phyloP scores from a whole-genome alignment of 2,888 invertebrate species.

The Bombylius discolor region DNA sequence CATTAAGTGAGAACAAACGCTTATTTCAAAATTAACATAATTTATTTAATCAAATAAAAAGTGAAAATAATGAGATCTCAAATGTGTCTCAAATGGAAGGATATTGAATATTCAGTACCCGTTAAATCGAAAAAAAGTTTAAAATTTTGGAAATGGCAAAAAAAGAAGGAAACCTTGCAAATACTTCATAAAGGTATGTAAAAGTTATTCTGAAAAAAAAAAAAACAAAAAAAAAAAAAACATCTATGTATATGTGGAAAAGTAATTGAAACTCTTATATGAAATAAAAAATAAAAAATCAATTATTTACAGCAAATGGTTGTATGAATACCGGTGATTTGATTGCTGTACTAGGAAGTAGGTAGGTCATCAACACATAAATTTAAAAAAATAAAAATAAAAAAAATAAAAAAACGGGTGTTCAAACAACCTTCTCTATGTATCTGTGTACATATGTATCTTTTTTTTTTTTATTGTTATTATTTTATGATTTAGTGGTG shows the following conservation, averaged over 20 bases:
- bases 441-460: background rate
- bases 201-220: too few species aligned
- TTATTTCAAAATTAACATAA: too few species aligned
- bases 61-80: background rate
- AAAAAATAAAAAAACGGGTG: background rate
- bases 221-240: too few species aligned
- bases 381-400: background rate
- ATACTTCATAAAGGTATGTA: conserved; percentile 1
- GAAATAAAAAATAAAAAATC: background rate
- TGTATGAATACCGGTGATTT: conserved; percentile 53
- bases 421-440: background rate
- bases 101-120: conserved; percentile 30
- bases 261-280: too few species aligned
- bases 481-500: conserved; percentile 44
- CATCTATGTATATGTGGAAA: too few species aligned
- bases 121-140: conserved; percentile 29
- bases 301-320: conserved; percentile 46
- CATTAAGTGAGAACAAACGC: too few species aligned
- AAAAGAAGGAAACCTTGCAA: background rate
- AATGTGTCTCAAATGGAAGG: conserved; percentile 31
- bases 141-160: conserved; percentile 26
- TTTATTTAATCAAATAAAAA: background rate
- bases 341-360: conserved; percentile 62
- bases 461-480: background rate
- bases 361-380: conserved; percentile 33